A percentile compares a stretch with the other conserved stretches of the same genome.
These are phyloP conservation scores for Siniperca knerii DNA, from an alignment of 2,113 vertebrate genomes.

Conservation along the genomic window DNA sequence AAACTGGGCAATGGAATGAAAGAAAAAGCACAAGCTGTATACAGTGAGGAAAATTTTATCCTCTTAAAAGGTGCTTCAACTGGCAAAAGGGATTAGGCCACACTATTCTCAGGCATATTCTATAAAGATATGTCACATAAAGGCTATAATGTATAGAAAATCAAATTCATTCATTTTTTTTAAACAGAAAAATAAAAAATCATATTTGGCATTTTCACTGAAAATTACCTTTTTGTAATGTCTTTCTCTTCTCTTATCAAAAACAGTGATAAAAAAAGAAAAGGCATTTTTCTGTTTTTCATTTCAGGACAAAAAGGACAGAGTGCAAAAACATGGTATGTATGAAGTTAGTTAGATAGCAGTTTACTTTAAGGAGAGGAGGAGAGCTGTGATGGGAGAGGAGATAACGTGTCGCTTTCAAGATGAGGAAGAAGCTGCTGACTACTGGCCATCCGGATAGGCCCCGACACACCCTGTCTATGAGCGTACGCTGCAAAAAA, in stretches of 20 bases:
- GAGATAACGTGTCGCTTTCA: constrained; percentile 57
- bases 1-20: not conserved
- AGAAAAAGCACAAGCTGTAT: not conserved
- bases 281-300: too few species aligned
- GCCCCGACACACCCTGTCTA: constrained; percentile 37
- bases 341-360: constrained; percentile 8
- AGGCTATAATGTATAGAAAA: not conserved
- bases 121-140: not conserved
- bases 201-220: too few species aligned
- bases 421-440: constrained; percentile 46
- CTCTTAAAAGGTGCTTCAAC: too few species aligned
- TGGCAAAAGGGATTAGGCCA: too few species aligned
- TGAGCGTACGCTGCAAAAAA: not conserved
- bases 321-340: too few species aligned
- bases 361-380: constrained; percentile 49
- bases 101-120: too few species aligned
- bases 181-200: too few species aligned
- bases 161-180: too few species aligned
- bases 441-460: constrained; percentile 42
- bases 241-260: too few species aligned
- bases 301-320: too few species aligned
- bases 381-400: constrained; percentile 54
- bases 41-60: not conserved
- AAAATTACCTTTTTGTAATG: too few species aligned
- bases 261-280: not conserved